Percentiles rank a stretch among this genome's conserved stretches.
Conservation (phyloP, 2,797 vertebrate genomes). For the Anguilla obscura region DNA sequence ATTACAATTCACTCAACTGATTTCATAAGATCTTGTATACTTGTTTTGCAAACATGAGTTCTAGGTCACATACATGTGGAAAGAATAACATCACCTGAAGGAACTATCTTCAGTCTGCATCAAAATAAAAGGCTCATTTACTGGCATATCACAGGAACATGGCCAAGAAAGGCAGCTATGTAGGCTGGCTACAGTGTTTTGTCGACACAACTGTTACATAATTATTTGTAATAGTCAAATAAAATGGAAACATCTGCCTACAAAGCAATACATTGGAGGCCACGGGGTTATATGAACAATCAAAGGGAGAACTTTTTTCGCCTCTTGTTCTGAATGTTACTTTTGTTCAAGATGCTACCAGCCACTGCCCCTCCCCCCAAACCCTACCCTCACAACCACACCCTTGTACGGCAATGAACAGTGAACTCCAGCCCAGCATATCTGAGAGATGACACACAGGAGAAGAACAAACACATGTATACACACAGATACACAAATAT, state of each 20-base stretch:
- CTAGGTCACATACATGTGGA: neutral
- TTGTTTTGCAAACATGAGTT: neutral
- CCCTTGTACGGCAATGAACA: constrained; percentile 54
- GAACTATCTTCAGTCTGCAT: neutral
- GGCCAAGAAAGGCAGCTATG: neutral
- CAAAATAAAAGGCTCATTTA: neutral
- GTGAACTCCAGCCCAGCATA: constrained; percentile 44
- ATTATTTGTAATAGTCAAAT: neutral
- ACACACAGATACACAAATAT: neutral
- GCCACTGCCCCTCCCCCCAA: constrained; percentile 25
- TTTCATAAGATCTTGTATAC: neutral
- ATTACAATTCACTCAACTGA: neutral
- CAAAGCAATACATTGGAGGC: neutral
- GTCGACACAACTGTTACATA: neutral
- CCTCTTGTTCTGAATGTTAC: constrained; percentile 45
- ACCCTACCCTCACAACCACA: constrained; percentile 30
- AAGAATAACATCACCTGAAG: neutral
- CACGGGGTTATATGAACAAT: neutral
- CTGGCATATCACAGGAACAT: neutral
- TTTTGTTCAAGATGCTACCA: constrained; percentile 2
- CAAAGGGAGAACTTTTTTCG: constrained; percentile 42
- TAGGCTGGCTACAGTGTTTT: neutral
- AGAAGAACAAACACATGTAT: constrained; percentile 25
- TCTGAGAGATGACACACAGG: constrained; percentile 45
- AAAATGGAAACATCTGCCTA: neutral